A percentile compares a stretch with the other conserved stretches of the same genome.
Conservation (phyloP, 2,888 invertebrate species). For the Carpatolechia fugitivella region DNA sequence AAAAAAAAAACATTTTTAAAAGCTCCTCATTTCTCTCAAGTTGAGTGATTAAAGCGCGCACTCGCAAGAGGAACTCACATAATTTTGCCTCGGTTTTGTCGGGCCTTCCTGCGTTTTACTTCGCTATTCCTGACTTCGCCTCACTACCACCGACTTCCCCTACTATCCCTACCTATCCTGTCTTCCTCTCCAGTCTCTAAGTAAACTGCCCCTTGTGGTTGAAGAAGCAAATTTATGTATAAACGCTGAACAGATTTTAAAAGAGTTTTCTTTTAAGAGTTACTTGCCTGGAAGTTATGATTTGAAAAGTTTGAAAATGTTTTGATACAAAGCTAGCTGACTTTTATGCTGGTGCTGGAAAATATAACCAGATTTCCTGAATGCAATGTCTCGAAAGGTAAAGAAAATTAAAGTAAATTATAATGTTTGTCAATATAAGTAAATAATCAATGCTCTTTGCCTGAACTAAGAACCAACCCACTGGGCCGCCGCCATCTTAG, state of each 20-base stretch:
- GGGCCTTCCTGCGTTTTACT: slow-evolving; percentile 12
- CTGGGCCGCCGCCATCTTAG: too few species aligned
- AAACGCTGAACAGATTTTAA: background rate
- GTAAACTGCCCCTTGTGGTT: slow-evolving; percentile 2
- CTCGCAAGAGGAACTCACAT: slow-evolving; percentile 21
- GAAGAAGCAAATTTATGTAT: slow-evolving; percentile 9
- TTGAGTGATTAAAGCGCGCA: slow-evolving; percentile 20
- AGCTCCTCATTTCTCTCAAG: slow-evolving; percentile 11
- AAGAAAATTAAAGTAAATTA: too few species aligned
- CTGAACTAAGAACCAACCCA: too few species aligned
- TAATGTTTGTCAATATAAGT: too few species aligned
- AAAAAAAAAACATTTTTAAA: slow-evolving; percentile 1
- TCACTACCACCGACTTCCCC: background rate
- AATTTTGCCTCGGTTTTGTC: slow-evolving; percentile 15
- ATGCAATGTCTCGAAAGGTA: too few species aligned
- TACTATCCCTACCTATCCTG: background rate
- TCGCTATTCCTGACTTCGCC: background rate
- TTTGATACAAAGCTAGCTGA: background rate
- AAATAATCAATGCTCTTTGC: too few species aligned
- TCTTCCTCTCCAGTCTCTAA: background rate
- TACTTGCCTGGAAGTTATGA: background rate
- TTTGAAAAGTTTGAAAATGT: background rate
- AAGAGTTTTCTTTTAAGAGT: background rate
- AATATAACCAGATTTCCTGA: too few species aligned
- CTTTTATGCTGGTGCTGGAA: too few species aligned